phyloP scores from a whole-genome alignment of 2,797 vertebrate genomes.

The Mormyrus proboscirostris region DNA sequence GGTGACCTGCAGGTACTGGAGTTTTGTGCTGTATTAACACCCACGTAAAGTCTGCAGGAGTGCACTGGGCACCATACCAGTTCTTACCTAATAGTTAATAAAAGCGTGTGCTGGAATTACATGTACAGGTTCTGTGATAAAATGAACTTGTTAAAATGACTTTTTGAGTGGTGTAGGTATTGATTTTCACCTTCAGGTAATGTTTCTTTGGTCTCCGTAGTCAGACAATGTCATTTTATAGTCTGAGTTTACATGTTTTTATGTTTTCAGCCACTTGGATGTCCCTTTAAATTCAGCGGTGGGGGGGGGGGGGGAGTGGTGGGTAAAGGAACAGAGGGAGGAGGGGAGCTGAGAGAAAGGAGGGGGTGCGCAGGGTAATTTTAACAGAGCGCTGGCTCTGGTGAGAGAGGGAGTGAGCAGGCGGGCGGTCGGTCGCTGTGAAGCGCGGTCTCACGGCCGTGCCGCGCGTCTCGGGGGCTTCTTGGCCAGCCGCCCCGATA shows the following conservation, averaged over 20 bases:
- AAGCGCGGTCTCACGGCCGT: slow-evolving; percentile 60
- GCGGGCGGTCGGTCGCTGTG: slow-evolving; percentile 42
- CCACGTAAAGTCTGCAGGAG: neutral
- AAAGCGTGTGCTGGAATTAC: neutral
- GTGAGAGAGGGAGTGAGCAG: slow-evolving; percentile 38
- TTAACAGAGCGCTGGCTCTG: slow-evolving; percentile 48
- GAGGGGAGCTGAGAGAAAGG: slow-evolving; percentile 37
- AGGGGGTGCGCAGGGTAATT: slow-evolving; percentile 26
- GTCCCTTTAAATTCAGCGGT: slow-evolving; percentile 24
- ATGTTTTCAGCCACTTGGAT: neutral
- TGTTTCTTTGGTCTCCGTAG: neutral
- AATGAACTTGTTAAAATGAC: neutral
- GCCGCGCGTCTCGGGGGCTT: slow-evolving; percentile 63
- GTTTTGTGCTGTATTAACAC: neutral
- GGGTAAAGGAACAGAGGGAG: slow-evolving; percentile 34
- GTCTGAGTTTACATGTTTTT: neutral
- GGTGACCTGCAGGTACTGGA: neutral
- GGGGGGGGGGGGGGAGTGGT: slow-evolving; percentile 24
- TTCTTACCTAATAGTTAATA: neutral
- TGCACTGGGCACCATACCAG: neutral
- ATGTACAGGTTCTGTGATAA: neutral
- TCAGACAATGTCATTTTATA: neutral
- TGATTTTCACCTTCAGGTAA: neutral
- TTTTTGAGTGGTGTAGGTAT: neutral
- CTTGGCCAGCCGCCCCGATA: slow-evolving; percentile 82